Evolutionary conservation across 92 coral and sea anemone species (phyloP).

Genomic region (Micromussa lordhowensis): DNA sequence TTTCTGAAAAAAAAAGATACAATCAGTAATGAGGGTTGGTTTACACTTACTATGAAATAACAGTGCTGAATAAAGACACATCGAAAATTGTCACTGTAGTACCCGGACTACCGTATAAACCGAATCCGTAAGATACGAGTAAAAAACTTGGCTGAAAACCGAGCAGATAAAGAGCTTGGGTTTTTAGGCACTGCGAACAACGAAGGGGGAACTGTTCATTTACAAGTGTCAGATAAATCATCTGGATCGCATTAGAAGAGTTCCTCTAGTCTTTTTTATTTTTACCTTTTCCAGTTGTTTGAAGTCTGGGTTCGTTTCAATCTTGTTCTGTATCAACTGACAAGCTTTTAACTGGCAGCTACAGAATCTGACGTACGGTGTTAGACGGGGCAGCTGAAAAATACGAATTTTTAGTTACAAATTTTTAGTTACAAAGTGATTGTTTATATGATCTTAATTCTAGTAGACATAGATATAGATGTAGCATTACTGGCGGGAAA

Average conservation of each 20-base stretch:
- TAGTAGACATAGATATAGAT: too few species aligned
- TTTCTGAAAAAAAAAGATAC: constrained; percentile 63
- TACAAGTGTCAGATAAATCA: neutral
- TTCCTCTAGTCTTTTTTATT: neutral
- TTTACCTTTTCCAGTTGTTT: constrained; percentile 95
- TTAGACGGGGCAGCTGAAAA: constrained; percentile 85
- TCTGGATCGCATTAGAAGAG: neutral
- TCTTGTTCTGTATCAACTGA: constrained; percentile 83
- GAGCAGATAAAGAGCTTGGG: neutral
- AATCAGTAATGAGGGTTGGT: neutral
- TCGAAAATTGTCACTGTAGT: too few species aligned
- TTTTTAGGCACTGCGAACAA: neutral
- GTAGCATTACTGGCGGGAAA: too few species aligned
- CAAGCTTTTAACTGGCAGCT: constrained; percentile 97
- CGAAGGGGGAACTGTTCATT: neutral
- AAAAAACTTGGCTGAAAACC: neutral
- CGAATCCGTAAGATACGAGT: too few species aligned
- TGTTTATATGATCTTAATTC: too few species aligned
- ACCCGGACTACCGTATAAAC: too few species aligned
- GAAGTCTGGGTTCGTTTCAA: constrained; percentile 88
- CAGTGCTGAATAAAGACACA: too few species aligned
- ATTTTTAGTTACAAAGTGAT: too few species aligned
- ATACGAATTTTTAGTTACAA: neutral
- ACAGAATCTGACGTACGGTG: constrained; percentile 96
- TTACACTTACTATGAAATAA: neutral